phyloP scores from a whole-genome alignment of 2,888 invertebrate genomes.

The Ennomos fuscantarius region DNA sequence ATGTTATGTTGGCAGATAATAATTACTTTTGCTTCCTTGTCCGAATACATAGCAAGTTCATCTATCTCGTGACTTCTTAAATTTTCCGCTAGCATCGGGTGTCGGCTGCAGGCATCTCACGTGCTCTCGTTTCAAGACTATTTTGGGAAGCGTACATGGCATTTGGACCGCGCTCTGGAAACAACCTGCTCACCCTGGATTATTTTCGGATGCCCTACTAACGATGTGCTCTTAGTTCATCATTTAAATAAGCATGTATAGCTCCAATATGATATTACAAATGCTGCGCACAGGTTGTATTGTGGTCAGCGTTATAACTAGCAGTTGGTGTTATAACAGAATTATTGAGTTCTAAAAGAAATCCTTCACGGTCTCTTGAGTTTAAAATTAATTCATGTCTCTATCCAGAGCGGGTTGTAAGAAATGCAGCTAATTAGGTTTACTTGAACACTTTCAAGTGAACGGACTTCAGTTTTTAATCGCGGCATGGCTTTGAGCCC shows the following conservation, averaged over 20 bases:
- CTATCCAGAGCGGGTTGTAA: conserved; percentile 54
- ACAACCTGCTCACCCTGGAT: conserved; percentile 68
- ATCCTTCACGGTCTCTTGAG: conserved; percentile 60
- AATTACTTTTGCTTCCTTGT: not conserved
- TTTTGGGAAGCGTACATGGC: conserved; percentile 75
- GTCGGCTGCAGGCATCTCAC: conserved; percentile 55
- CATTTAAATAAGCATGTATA: conserved; percentile 30
- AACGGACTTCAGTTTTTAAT: conserved; percentile 48
- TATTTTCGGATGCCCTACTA: conserved; percentile 79
- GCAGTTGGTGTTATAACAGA: conserved; percentile 16
- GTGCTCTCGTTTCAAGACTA: conserved; percentile 60
- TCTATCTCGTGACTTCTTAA: conserved; percentile 12
- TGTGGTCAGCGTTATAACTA: not conserved
- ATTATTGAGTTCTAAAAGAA: conserved; percentile 50
- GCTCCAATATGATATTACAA: not conserved
- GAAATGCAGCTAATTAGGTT: conserved; percentile 66
- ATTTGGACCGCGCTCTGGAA: conserved; percentile 80
- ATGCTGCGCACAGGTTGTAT: not conserved
- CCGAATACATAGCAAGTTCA: not conserved
- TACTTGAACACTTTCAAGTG: conserved; percentile 33
- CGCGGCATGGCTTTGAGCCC: conserved; percentile 42
- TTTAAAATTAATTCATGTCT: conserved; percentile 61
- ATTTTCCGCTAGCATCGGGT: conserved; percentile 57
- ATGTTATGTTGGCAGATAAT: no score
- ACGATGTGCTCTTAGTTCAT: conserved; percentile 58